Evolutionary conservation across 1,140 invertebrate genomes (phyloP), one percentile per base, ranked within the genome.

Genomic region (Drosophila busckii): DNA sequence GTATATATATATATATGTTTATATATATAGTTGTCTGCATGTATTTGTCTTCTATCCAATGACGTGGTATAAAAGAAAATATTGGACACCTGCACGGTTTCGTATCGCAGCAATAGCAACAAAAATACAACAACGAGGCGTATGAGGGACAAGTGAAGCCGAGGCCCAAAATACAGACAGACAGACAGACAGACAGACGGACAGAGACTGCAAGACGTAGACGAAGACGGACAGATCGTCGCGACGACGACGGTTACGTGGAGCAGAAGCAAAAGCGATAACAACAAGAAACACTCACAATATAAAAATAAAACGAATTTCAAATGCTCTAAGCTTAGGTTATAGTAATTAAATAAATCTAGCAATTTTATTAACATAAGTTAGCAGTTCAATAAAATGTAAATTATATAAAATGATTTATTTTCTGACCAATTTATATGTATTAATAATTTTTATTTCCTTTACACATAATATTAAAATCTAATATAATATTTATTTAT

Each of bases 61-160:
- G 71, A 78, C 71, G 71, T 61, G 66, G 66, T 78, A 67, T 62
- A 78, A 78, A 73, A 82, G 65, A 82, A 82, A 82, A 84, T 80
- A 70, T 84, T 84, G 80, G 73, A 84, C 82, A 84, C 82, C 82
- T 84, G 82, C 82, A 80, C 66, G 73, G 70, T 84, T 80, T 84
- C 63, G 66, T 60, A 80, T 73, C 53, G 37, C 65, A 58, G 58
- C 64, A 50, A 70, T 32, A 54, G 54, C 52, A 67, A 50, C 66
- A 42, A 52, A 23, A 26, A 42, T 38, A 63, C 52, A 46, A 52
- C 37, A 66, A 55, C 31, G 37, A 37, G 54, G 58, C 35, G 53
- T 53, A 64, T 63, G 67, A 67, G 73, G 73, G 67, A 80, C 71
- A 78, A 80, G 67, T 80, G 73, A 80, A 59, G 73, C 44, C 67